These are phyloP conservation scores for Gymnoscopelus microlampas DNA, from an alignment of 2,797 vertebrate genomes.

Conservation along the genomic window DNA sequence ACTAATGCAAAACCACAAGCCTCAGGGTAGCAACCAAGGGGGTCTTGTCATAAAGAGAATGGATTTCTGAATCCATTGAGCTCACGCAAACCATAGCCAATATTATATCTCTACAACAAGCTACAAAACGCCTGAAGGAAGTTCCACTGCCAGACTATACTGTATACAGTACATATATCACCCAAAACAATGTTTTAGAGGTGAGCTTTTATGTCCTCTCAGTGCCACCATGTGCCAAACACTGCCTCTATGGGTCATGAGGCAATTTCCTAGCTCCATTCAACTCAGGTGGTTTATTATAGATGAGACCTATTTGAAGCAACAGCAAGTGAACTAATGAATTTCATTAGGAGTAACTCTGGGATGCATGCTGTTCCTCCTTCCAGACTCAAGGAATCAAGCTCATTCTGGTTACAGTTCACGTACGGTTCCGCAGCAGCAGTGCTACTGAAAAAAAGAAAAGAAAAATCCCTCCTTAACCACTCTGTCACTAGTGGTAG, in stretches of 20 bases:
- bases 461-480: background rate
- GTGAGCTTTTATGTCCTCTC: constrained; percentile 22
- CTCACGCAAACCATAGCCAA: constrained; percentile 3
- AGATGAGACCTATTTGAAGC: constrained; percentile 8
- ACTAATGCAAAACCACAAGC: too few relatives aligned
- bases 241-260: constrained; percentile 24
- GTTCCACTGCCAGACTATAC: too few relatives aligned
- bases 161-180: too few relatives aligned
- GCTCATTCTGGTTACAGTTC: constrained; percentile 25
- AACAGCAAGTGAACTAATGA: constrained; percentile 28
- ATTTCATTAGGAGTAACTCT: constrained; percentile 42
- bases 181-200: background rate
- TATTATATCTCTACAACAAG: too few relatives aligned
- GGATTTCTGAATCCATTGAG: constrained; percentile 41
- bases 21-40: too few relatives aligned
- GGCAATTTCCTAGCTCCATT: background rate
- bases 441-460: background rate
- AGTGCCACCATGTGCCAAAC: constrained; percentile 21
- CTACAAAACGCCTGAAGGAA: too few relatives aligned
- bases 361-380: constrained; percentile 12
- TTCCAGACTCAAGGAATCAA: background rate
- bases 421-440: constrained; percentile 17
- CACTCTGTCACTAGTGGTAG: background rate
- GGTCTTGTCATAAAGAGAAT: constrained; percentile 20
- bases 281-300: constrained; percentile 23